Evolutionary conservation across 2,797 vertebrate species (phyloP).

Genomic region (Liasis olivaceus): DNA sequence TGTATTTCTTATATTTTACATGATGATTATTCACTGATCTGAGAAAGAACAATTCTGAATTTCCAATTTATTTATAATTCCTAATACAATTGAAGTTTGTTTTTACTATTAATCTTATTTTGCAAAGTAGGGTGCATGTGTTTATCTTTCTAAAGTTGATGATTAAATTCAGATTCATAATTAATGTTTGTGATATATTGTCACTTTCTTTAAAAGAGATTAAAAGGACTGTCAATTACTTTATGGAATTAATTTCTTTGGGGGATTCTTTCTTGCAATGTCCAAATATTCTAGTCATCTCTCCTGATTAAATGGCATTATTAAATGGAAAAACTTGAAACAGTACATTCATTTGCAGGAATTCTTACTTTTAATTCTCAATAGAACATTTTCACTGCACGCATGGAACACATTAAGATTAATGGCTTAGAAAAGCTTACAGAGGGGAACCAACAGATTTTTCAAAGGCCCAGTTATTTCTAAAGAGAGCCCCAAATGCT

Average conservation of each 20-base stretch:
- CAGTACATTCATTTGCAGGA: neutral
- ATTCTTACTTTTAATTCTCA: constrained; percentile 26
- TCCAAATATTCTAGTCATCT: constrained; percentile 3
- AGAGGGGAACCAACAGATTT: neutral
- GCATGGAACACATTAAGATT: rapidly evolving
- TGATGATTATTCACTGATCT: constrained; percentile 2
- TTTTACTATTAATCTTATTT: neutral
- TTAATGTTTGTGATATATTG: neutral
- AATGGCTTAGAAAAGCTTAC: neutral
- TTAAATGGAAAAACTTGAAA: constrained; percentile 16
- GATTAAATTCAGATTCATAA: constrained; percentile 6
- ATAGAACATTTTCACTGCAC: neutral
- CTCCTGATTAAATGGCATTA: constrained; percentile 5
- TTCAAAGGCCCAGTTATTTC: neutral
- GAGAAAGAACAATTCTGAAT: neutral
- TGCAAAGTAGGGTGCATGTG: neutral
- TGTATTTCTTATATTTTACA: neutral
- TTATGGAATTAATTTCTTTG: neutral
- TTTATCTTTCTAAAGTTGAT: neutral
- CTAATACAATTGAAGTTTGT: constrained; percentile 6
- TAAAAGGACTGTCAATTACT: rapidly evolving
- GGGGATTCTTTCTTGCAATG: neutral
- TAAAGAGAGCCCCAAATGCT: neutral
- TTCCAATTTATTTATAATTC: constrained; percentile 14
- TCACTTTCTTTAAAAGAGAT: neutral